Evolutionary conservation across 1,140 invertebrate species (phyloP).

Genomic region (Drosophila lacertosa): DNA sequence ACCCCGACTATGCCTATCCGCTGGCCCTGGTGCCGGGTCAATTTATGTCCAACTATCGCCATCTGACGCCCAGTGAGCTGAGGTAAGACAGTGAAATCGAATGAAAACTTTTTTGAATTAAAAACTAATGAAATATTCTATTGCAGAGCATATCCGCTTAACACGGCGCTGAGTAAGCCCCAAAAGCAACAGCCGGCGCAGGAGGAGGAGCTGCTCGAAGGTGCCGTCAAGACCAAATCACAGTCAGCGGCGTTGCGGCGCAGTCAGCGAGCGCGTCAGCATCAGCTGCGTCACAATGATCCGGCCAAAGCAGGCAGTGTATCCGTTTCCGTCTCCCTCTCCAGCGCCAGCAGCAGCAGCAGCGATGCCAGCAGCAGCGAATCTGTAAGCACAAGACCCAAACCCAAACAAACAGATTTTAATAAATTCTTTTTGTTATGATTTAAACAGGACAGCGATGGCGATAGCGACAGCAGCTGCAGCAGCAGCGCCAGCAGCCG

Average conservation of each 20-base stretch:
- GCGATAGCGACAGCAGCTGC: constrained; percentile 60
- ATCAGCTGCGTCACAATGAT: constrained; percentile 45
- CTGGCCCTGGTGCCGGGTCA: constrained; percentile 96
- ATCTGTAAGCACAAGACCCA: constrained; percentile 37
- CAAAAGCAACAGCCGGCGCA: constrained; percentile 85
- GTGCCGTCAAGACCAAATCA: not conserved
- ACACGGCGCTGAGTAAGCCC: constrained; percentile 93
- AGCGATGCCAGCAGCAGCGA: constrained; percentile 64
- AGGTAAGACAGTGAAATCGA: constrained; percentile 85
- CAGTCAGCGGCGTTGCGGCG: constrained; percentile 14
- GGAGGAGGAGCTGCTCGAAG: constrained; percentile 48
- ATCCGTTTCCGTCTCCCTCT: constrained; percentile 29
- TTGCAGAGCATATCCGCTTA: constrained; percentile 91
- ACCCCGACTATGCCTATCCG: constrained; percentile 87
- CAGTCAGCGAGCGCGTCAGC: constrained; percentile 41
- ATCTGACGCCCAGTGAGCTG: constrained; percentile 87
- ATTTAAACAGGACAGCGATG: constrained; percentile 54
- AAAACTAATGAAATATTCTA: not conserved
- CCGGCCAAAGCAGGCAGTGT: constrained; percentile 36
- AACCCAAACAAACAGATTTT: not conserved
- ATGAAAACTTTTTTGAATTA: not conserved
- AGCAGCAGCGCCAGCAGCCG: constrained; percentile 16
- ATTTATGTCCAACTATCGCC: constrained; percentile 93
- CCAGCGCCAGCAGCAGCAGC: constrained; percentile 40
- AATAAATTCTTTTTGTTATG: not conserved